Base-by-base conservation (phyloP, 1,140 invertebrate genomes). In the Uloborus diversus region DNA sequence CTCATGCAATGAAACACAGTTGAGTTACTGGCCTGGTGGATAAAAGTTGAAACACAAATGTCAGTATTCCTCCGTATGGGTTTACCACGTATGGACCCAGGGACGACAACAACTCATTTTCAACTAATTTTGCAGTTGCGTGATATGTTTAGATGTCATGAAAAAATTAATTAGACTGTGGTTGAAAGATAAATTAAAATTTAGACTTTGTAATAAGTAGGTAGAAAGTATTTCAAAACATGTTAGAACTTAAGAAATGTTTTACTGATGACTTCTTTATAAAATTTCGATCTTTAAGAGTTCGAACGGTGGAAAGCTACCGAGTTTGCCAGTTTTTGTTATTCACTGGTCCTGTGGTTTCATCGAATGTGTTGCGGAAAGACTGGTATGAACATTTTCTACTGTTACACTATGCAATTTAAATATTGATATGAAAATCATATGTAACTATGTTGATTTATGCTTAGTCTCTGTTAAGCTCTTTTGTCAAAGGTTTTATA, bases 261-360 rank as follows among this genome's bases (percentile, higher is more conserved):
- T 75, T 83, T 37, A 85, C 87, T 33, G 25, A 13, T 35, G 86
- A 89, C 81, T 89, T 88, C 85, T 59, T 64, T 59, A 75, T 87
- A 76, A 86, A 87, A 79, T 85, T 86, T 9, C 81, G 86, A 70
- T 42, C 65, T 27, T 76, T 89, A 64, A 25, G 85, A 88, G 49
- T 27, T 87, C 35, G 82, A 84, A 5, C 66, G 83, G 35, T 88
- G 85, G 85, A 89, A 89, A 84, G 87, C 87, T 9, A 89, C 87
- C 23, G 87, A 89, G 82, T 87, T 87, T 83, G 88, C n/a, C 84
- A 85, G 56, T 88, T 88, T 85, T 66, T 89, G 27, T 70, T 88
- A 4, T 88, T n/a, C n/a, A n/a, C n/a, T n/a, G n/a, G n/a, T n/a
- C n/a, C n/a, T n/a, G n/a, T n/a, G n/a, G n/a, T n/a, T 88, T 83